Percentiles rank a stretch among this genome's conserved stretches.
Conservation (phyloP, 2,797 vertebrate species). For the Decapterus maruadsi region DNA sequence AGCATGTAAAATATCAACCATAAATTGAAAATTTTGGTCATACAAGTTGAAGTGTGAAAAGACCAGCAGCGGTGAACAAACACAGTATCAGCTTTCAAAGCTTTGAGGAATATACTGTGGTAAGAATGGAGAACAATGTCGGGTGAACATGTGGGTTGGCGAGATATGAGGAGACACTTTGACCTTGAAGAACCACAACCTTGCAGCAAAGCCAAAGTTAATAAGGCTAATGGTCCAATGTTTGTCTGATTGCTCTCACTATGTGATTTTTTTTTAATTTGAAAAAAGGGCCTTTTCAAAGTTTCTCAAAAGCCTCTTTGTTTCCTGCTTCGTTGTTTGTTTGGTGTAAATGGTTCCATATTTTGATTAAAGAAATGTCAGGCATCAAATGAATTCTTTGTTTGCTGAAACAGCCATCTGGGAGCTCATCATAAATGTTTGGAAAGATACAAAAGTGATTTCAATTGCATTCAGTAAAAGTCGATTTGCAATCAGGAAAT, state of each 20-base stretch:
- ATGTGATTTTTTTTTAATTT: slow-evolving; percentile 26
- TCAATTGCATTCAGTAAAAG: slow-evolving; percentile 5
- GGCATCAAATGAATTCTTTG: slow-evolving; percentile 13
- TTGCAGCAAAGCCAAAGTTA: slow-evolving; percentile 42
- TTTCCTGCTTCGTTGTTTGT: slow-evolving; percentile 15
- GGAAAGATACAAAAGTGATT: slow-evolving; percentile 5
- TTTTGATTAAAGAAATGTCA: slow-evolving; percentile 13
- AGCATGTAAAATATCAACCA: slow-evolving; percentile 57
- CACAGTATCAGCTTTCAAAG: slow-evolving; percentile 7
- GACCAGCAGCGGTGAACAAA: slow-evolving; percentile 17
- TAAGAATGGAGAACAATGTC: slow-evolving; percentile 20
- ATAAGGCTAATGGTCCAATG: slow-evolving; percentile 28
- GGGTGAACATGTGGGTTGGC: slow-evolving; percentile 12
- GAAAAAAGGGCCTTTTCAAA: slow-evolving; percentile 1
- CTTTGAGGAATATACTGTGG: slow-evolving; percentile 16
- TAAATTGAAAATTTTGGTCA: slow-evolving; percentile 39
- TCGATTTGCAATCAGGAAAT: slow-evolving; percentile 24
- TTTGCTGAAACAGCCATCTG: neutral
- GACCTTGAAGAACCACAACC: slow-evolving; percentile 15
- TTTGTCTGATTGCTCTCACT: slow-evolving; percentile 42
- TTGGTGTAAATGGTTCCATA: slow-evolving; percentile 3
- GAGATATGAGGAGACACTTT: slow-evolving; percentile 31
- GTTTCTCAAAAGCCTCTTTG: slow-evolving; percentile 17
- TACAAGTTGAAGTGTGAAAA: slow-evolving; percentile 23
- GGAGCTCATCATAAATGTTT: slow-evolving; percentile 24